Percentiles rank a stretch among this genome's conserved stretches.
phyloP scores from a whole-genome alignment of 2,888 invertebrate genomes.

The Dorcus hopei region DNA sequence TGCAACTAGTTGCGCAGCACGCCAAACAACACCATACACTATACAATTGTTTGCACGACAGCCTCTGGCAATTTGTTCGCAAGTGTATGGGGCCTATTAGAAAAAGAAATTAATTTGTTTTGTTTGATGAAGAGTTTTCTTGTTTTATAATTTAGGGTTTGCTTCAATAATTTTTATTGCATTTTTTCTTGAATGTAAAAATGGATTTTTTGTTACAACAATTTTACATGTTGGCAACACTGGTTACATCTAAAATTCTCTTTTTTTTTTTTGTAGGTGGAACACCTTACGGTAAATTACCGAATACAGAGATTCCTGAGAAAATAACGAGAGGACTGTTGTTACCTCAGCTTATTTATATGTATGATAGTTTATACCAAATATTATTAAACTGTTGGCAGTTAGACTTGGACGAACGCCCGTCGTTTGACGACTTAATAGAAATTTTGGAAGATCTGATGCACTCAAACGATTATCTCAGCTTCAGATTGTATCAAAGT shows the following conservation, averaged over 20 bases:
- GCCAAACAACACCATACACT: too few species aligned
- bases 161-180: too few species aligned
- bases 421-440: conserved; percentile 53
- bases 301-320: conserved; percentile 63
- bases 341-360: conserved; percentile 70
- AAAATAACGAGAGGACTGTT: conserved; percentile 68
- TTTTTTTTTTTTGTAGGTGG: conserved; percentile 51
- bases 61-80: too few species aligned
- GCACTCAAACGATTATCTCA: conserved; percentile 30
- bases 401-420: conserved; percentile 75
- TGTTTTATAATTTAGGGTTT: too few species aligned
- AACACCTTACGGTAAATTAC: conserved; percentile 72
- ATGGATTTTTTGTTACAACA: too few species aligned
- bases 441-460: conserved; percentile 32
- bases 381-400: conserved; percentile 83
- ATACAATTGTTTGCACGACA: too few species aligned
- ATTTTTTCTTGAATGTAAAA: too few species aligned
- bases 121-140: too few species aligned
- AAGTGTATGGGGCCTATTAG: too few species aligned
- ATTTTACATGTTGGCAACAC: too few species aligned
- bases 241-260: background rate
- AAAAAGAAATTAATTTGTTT: too few species aligned
- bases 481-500: conserved; percentile 39
- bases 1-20: too few species aligned
- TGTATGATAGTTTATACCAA: conserved; percentile 77